These are phyloP conservation scores for Drosophila varians DNA, from an alignment of 1,140 invertebrate genomes.

Conservation along the genomic window DNA sequence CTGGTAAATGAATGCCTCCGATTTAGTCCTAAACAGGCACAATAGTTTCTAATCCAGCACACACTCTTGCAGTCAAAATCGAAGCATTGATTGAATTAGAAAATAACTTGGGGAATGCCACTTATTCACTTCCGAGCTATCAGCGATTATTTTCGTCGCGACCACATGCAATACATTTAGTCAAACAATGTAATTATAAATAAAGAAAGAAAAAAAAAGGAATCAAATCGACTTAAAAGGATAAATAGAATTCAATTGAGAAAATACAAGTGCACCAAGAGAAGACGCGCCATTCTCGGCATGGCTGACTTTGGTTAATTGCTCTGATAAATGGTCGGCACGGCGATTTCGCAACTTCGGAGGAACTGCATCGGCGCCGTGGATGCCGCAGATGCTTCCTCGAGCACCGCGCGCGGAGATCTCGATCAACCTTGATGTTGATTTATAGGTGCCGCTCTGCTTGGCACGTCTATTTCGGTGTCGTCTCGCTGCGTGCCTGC, in stretches of 20 bases:
- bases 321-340: conserved; percentile 65
- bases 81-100: conserved; percentile 1
- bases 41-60: conserved; percentile 4
- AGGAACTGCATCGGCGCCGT: conserved; percentile 10
- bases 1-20: too few species aligned
- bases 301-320: conserved; percentile 66
- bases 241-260: conserved; percentile 61
- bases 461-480: conserved; percentile 66
- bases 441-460: conserved; percentile 75
- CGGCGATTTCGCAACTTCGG: conserved; percentile 70
- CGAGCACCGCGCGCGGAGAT: conserved; percentile 65
- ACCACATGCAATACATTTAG: conserved; percentile 34
- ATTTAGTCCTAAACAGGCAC: background rate
- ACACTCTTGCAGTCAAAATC: conserved; percentile 10
- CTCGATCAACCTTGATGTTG: conserved; percentile 82
- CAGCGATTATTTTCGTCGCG: conserved; percentile 46
- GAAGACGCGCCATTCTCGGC: conserved; percentile 14
- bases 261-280: conserved; percentile 20
- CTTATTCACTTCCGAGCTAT: conserved; percentile 66
- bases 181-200: conserved; percentile 28
- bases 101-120: conserved; percentile 51
- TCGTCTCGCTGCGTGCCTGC: conserved; percentile 48
- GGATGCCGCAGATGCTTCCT: conserved; percentile 55
- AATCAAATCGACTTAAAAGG: conserved; percentile 65
- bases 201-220: conserved; percentile 16